Evolutionary conservation across 2,888 invertebrate genomes (phyloP).

Genomic region (Pandemis heparana): DNA sequence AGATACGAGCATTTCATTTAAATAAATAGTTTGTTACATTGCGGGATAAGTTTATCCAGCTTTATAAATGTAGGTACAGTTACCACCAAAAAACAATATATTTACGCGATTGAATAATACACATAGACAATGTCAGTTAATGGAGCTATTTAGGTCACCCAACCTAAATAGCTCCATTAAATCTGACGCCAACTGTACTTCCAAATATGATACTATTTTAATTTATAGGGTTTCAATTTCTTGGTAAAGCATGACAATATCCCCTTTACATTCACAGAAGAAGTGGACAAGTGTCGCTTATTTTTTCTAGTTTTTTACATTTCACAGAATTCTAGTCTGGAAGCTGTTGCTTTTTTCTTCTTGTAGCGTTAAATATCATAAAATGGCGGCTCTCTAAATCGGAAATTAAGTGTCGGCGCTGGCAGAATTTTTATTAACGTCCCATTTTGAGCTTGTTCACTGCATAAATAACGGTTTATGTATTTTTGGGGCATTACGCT

Average conservation of each 20-base stretch:
- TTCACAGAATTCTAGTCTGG: neutral
- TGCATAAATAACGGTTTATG: conserved; percentile 6
- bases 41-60: too few species aligned
- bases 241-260: neutral
- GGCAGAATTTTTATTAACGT: conserved; percentile 21
- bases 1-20: too few species aligned
- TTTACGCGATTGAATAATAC: too few species aligned
- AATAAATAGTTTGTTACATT: too few species aligned
- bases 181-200: too few species aligned
- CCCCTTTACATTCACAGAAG: too few species aligned
- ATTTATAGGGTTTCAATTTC: neutral
- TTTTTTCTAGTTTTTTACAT: neutral
- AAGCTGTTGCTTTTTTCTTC: neutral
- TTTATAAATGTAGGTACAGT: too few species aligned
- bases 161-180: too few species aligned
- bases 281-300: neutral
- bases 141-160: too few species aligned
- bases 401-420: conserved; percentile 27
- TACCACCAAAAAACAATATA: too few species aligned
- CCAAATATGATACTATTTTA: neutral
- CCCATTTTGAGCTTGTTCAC: neutral
- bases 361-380: conserved; percentile 8
- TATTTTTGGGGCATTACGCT: conserved; percentile 2
- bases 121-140: too few species aligned
- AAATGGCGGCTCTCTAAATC: conserved; percentile 18